These are phyloP conservation scores for Portunus trituberculatus DNA, from an alignment of 1,140 invertebrate species.

Conservation along the genomic window DNA sequence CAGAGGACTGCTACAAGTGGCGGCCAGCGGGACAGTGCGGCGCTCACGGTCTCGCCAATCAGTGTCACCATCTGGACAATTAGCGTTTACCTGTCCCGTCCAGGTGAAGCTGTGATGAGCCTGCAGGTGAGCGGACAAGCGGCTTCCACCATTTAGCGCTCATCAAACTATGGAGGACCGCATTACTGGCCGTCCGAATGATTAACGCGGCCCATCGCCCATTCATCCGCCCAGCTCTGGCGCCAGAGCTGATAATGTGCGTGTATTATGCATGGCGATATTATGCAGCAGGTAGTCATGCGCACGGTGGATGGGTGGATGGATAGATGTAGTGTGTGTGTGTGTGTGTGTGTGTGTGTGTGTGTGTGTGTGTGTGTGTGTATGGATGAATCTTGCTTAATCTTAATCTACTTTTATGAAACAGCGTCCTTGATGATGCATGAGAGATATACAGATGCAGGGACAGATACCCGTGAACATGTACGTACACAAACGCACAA, in stretches of 20 bases:
- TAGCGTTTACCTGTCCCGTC: background rate
- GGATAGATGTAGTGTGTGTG: background rate
- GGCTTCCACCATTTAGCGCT: background rate
- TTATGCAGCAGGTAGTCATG: background rate
- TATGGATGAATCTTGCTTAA: background rate
- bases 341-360: too few species aligned
- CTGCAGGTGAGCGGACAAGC: slow-evolving; percentile 6
- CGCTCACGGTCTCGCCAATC: background rate
- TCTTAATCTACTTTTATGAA: background rate
- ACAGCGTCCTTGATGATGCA: background rate
- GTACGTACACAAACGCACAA: background rate
- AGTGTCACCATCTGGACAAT: background rate
- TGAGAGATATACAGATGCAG: slow-evolving; percentile 6
- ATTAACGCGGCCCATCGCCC: background rate
- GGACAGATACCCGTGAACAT: background rate
- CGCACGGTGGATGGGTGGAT: background rate
- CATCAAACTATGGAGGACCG: background rate
- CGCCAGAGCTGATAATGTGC: background rate
- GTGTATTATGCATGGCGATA: background rate
- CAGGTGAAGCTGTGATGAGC: slow-evolving; percentile 1
- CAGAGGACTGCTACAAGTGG: background rate
- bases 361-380: slow-evolving; percentile 35
- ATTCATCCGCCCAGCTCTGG: background rate
- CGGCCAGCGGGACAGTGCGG: background rate
- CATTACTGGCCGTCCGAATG: background rate